Base-by-base conservation (phyloP, 1,140 invertebrate genomes). In the Lepidurus arcticus region DNA sequence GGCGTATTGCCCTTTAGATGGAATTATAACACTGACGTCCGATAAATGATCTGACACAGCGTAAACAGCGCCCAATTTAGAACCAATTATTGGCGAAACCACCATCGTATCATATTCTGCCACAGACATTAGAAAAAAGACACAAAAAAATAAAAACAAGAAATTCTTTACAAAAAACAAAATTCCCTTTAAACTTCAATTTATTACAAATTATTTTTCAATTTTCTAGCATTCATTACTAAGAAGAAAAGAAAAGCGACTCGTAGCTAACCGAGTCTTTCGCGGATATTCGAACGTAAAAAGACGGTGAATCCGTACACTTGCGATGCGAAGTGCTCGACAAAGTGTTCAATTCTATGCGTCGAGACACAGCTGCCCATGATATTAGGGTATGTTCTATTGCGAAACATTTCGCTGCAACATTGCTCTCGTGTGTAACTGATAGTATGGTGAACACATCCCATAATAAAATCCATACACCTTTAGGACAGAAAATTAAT, bases 41-140 rank as follows among this genome's bases (percentile, higher is more conserved):
- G 78, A 74, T 11, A 78, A 24, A 43, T 34, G 44, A 74, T 74
- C 73, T 42, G 78, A 78, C 73, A 78, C 78, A n/a, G 78, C 78
- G 44, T 78, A 78, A 13, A 78, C 26, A 7, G 75, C 24, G 10
- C 78, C 78, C 2, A 45, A 24, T 45, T 73, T 73, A 6, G 65
- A 44, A 74, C 73, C 78, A 45, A 78, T 73, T 7, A n/a, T 78
- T 7, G 42, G 65, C 13, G 34, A 75, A 4, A 78, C 44, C 4
- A 78, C 53, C 13, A 44, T 78, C 16, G 78, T 74, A 16, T 78
- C 78, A 42, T 44, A 78, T 7, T 75, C 78, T 78, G 43, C 21
- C 21, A 7, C 53, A 65, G 21, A 21, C 8, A 13, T n/a, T 65
- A 47, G 53, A 9, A 65, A 65, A 7, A 16, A 65, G 34, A 3